Evolutionary conservation across 2,113 vertebrate species (phyloP), one percentile per base, ranked within the genome.

Genomic region (Delphinus delphis): DNA sequence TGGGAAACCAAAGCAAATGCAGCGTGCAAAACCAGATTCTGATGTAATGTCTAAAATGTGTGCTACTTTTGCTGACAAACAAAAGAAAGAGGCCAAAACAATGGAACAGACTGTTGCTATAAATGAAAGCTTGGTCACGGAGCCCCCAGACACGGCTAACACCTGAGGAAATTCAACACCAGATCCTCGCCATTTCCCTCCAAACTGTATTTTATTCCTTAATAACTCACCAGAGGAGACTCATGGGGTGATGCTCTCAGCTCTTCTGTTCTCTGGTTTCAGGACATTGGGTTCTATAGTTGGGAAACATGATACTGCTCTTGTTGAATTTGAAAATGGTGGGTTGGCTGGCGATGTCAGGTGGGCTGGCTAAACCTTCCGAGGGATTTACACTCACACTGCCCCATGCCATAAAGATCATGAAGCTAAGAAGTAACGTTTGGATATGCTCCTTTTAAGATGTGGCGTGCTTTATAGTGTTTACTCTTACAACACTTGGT

Each of bases 171-270:
- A 97, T 89, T 85, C 98, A 55, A 95, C 98, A 17, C 98, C 98
- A 53, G 98, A 98, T 94, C 98, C 97, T 26, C 98, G 98, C 55
- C 99, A 99, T 96, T 99, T 99, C 62, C 99, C 99, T n/a, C 99
- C 99, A 3, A 99, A 99, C 97, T 99, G 99, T 96, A 99, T 99
- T 96, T 98, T 99, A 97, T 99, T 99, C 98, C 99, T 99, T 88
- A 99, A 98, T 93, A 99, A 99, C 96, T 99, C 99, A 14, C 99
- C 99, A 3, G 99, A 99, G 95, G 99, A 99, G 97, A 99, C 99
- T 88, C 99, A 99, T 8, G 99, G 99, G 98, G 99, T 99, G 99
- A 99, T 99, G 99, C 98, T 99, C 31, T 99, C 99, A 99, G 99
- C 97, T 99, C 65, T 99, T 99, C 97, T 99, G 97, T 99, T 99